Conservation (phyloP, 1,140 invertebrate species). For the Penaeus chinensis region DNA sequence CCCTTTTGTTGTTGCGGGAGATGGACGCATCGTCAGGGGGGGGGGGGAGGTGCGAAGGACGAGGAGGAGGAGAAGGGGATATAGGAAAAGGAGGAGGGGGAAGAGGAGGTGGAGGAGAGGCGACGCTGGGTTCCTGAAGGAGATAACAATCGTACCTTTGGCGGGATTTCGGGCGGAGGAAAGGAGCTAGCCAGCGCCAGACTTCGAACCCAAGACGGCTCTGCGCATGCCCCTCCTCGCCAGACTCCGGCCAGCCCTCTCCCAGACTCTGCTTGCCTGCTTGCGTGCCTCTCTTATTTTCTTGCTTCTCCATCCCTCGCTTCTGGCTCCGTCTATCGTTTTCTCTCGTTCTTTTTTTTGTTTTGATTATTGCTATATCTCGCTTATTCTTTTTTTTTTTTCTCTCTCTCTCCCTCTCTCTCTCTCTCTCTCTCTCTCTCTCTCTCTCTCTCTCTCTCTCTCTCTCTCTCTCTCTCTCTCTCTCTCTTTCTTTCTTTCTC, state of each 20-base stretch:
- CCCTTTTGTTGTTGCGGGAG: too few relatives aligned
- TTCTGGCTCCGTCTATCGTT: constrained; percentile 11
- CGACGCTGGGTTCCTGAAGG: too few relatives aligned
- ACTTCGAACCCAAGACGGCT: constrained; percentile 25
- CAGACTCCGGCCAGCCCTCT: background rate
- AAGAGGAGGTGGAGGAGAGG: too few relatives aligned
- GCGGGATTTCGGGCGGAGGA: too few relatives aligned
- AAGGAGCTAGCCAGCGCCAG: too few relatives aligned
- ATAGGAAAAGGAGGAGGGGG: too few relatives aligned
- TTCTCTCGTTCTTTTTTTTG: background rate
- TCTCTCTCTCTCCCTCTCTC: background rate
- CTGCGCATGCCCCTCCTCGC: constrained; percentile 22
- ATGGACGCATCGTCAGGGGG: too few relatives aligned
- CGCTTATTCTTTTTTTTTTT: background rate
- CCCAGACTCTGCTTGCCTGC: background rate
- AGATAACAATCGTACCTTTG: too few relatives aligned
- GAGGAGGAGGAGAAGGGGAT: too few relatives aligned
- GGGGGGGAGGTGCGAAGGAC: too few relatives aligned
- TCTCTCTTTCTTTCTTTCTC: background rate
- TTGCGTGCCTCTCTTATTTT: background rate
- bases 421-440: background rate
- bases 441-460: background rate
- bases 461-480: background rate
- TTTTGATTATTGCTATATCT: background rate
- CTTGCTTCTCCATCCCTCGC: background rate